phyloP scores from a whole-genome alignment of 2,888 invertebrate genomes.

The Laspeyria flexula region DNA sequence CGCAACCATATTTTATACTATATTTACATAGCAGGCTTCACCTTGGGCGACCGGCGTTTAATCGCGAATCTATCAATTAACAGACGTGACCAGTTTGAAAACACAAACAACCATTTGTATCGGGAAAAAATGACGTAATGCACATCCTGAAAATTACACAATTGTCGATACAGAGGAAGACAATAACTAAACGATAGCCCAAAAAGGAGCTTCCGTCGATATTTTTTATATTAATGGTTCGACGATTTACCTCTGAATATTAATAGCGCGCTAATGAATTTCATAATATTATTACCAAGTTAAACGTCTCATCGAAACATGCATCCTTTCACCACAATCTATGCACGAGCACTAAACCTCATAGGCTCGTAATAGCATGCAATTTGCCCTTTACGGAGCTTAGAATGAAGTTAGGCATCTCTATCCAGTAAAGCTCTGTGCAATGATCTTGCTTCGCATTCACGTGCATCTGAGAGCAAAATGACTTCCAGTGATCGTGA shows the following conservation, averaged over 20 bases:
- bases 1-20: slow-evolving; percentile 33
- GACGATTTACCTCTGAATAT: slow-evolving; percentile 47
- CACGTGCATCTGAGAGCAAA: slow-evolving; percentile 42
- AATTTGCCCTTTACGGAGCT: slow-evolving; percentile 33
- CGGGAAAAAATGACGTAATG: slow-evolving; percentile 42
- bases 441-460: slow-evolving; percentile 45
- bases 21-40: slow-evolving; percentile 56
- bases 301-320: slow-evolving; percentile 39
- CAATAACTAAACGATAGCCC: slow-evolving; percentile 37
- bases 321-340: slow-evolving; percentile 51
- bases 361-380: slow-evolving; percentile 19
- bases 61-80: slow-evolving; percentile 43
- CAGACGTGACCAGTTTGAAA: slow-evolving; percentile 35
- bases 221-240: slow-evolving; percentile 46
- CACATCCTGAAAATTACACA: slow-evolving; percentile 44
- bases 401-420: slow-evolving; percentile 51
- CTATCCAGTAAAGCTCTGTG: slow-evolving; percentile 32
- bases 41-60: slow-evolving; percentile 52
- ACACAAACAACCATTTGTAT: slow-evolving; percentile 18
- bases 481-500: slow-evolving; percentile 49
- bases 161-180: slow-evolving; percentile 16
- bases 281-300: slow-evolving; percentile 48
- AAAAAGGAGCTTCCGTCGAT: slow-evolving; percentile 52
- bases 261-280: slow-evolving; percentile 45
- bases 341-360: slow-evolving; percentile 6